These are phyloP conservation scores for Rhyacichthys aspro DNA, from an alignment of 2,797 vertebrate species.

Conservation along the genomic window DNA sequence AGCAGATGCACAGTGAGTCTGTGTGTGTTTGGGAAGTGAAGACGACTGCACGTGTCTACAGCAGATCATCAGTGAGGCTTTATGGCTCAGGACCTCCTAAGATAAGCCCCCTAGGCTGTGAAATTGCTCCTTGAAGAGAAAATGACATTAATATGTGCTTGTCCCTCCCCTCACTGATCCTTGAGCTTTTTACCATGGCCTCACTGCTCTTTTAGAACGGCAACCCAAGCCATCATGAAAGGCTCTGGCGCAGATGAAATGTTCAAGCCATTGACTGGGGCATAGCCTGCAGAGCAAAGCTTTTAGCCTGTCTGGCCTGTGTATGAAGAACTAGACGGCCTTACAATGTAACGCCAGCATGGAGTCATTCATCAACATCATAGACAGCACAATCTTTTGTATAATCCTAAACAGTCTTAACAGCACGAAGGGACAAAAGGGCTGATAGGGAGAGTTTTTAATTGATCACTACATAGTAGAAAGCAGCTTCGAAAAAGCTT, in stretches of 20 bases:
- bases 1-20: constrained; percentile 28
- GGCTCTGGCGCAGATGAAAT: constrained; percentile 60
- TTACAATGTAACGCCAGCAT: constrained; percentile 60
- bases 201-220: constrained; percentile 70
- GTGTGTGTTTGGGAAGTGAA: constrained; percentile 16
- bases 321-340: constrained; percentile 42
- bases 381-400: constrained; percentile 54
- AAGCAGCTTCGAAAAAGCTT: constrained; percentile 1
- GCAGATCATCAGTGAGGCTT: constrained; percentile 69
- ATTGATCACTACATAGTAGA: constrained; percentile 30
- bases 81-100: constrained; percentile 72
- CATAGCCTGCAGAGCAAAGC: constrained; percentile 69
- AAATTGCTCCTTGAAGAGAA: constrained; percentile 79
- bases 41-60: constrained; percentile 42
- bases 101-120: constrained; percentile 76
- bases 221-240: constrained; percentile 66
- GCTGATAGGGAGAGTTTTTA: constrained; percentile 28
- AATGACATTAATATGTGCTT: constrained; percentile 77
- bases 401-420: constrained; percentile 52
- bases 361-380: constrained; percentile 62
- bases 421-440: constrained; percentile 18
- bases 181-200: constrained; percentile 62
- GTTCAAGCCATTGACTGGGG: constrained; percentile 64
- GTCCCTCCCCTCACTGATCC: constrained; percentile 67
- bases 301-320: constrained; percentile 71